phyloP scores from a whole-genome alignment of 2,888 invertebrate species.

The Gandaritis pyraliata region DNA sequence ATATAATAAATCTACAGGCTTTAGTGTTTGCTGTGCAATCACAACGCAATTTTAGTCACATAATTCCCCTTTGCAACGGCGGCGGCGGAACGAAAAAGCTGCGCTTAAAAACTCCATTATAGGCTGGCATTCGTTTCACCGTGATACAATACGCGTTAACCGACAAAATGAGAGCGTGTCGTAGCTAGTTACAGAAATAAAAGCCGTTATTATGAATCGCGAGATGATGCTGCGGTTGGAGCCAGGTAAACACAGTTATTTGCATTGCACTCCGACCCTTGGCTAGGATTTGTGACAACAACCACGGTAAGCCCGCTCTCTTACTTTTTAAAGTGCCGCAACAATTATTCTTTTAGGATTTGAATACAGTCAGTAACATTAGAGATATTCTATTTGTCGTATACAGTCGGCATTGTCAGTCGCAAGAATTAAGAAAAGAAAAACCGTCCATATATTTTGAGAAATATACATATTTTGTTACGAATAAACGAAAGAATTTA shows the following conservation, averaged over 20 bases:
- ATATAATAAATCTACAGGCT: slow-evolving; percentile 63
- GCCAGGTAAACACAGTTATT: slow-evolving; percentile 76
- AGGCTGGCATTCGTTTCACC: slow-evolving; percentile 70
- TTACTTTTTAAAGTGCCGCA: slow-evolving; percentile 9
- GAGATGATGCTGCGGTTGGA: slow-evolving; percentile 50
- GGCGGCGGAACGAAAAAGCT: slow-evolving; percentile 64
- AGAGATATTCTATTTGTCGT: not conserved
- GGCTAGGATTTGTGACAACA: slow-evolving; percentile 76
- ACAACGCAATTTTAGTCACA: slow-evolving; percentile 68
- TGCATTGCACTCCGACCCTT: slow-evolving; percentile 71
- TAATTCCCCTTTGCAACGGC: slow-evolving; percentile 64
- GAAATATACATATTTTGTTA: not conserved
- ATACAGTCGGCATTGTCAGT: too few species aligned
- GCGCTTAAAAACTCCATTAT: slow-evolving; percentile 77
- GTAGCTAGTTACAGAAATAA: slow-evolving; percentile 80
- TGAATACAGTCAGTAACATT: slow-evolving; percentile 9
- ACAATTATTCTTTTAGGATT: slow-evolving; percentile 14
- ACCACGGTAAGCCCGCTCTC: slow-evolving; percentile 55
- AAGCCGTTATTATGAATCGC: slow-evolving; percentile 76
- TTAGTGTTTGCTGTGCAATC: slow-evolving; percentile 65
- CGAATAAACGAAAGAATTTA: too few species aligned
- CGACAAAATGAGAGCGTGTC: slow-evolving; percentile 74
- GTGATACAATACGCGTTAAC: slow-evolving; percentile 78
- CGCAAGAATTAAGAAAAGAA: too few species aligned
- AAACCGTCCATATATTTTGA: not conserved